Evolutionary conservation across 2,888 invertebrate species (phyloP).

Genomic region (Drosophila aldrichi): DNA sequence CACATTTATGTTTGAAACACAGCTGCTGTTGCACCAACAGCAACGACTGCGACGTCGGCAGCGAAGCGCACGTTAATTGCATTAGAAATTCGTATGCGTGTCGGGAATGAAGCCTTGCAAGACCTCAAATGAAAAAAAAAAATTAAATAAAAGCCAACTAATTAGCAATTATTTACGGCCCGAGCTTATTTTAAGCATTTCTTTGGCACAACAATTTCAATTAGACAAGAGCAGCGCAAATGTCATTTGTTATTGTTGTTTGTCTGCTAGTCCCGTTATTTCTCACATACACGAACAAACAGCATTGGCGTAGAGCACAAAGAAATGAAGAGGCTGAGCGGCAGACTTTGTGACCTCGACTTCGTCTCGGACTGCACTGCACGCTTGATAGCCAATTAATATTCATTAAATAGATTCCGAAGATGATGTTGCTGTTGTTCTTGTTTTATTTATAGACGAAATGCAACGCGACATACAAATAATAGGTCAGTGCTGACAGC

Average conservation of each 20-base stretch:
- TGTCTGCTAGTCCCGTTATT: constrained; percentile 68
- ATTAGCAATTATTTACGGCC: constrained; percentile 73
- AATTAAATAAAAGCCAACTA: constrained; percentile 53
- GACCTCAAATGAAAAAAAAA: constrained; percentile 42
- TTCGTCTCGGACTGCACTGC: constrained; percentile 47
- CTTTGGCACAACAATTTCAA: constrained; percentile 69
- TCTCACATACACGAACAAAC: constrained; percentile 46
- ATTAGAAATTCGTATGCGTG: constrained; percentile 78
- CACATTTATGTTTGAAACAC: constrained; percentile 42
- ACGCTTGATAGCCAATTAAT: constrained; percentile 72
- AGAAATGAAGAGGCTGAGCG: constrained; percentile 14
- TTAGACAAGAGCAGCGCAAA: constrained; percentile 64
- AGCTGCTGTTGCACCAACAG: constrained; percentile 40
- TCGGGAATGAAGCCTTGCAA: constrained; percentile 65
- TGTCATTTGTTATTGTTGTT: constrained; percentile 62
- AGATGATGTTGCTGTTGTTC: constrained; percentile 39
- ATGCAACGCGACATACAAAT: constrained; percentile 43
- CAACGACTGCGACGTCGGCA: constrained; percentile 33
- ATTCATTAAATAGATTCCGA: constrained; percentile 73
- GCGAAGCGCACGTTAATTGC: constrained; percentile 66
- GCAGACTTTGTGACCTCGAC: constrained; percentile 58
- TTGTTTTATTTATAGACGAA: constrained; percentile 63
- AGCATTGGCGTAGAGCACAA: constrained; percentile 11
- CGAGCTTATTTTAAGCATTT: constrained; percentile 55
- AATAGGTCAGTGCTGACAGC: constrained; percentile 19